Conservation (phyloP, 2,888 invertebrate species). For the Choristoneura rosaceana region DNA sequence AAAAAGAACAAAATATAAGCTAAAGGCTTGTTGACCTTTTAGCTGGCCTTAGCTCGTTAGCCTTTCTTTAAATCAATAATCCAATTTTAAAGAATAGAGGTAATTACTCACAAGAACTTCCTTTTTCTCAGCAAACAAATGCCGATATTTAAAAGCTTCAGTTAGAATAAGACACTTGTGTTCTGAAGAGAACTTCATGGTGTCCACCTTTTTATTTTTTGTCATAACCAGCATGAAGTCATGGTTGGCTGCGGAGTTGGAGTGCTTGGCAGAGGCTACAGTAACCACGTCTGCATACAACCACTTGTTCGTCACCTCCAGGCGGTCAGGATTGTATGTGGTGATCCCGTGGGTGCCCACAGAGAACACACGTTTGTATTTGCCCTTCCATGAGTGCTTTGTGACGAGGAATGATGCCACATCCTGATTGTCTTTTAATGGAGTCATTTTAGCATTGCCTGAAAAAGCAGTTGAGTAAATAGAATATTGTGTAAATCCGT, state of each 20-base stretch:
- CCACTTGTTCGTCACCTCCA: slow-evolving; percentile 95
- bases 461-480: slow-evolving; percentile 43
- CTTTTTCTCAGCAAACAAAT: slow-evolving; percentile 92
- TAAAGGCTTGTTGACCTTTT: no score
- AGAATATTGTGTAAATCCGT: not conserved
- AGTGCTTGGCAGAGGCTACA: slow-evolving; percentile 86
- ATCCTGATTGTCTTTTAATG: slow-evolving; percentile 97
- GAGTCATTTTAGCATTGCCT: slow-evolving; percentile 90
- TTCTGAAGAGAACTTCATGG: slow-evolving; percentile 98
- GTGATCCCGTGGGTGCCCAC: slow-evolving; percentile 98
- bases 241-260: slow-evolving; percentile 83
- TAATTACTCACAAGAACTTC: slow-evolving; percentile 88
- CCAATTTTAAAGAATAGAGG: not conserved
- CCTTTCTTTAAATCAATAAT: no score
- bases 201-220: slow-evolving; percentile 95
- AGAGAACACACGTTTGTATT: slow-evolving; percentile 99
- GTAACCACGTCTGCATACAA: slow-evolving; percentile 92
- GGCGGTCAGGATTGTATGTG: slow-evolving; percentile 93
- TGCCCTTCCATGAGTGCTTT: slow-evolving; percentile 99
- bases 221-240: slow-evolving; percentile 94
- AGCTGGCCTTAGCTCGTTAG: no score
- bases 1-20: slow-evolving; percentile 33
- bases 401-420: slow-evolving; percentile 98
- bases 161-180: slow-evolving; percentile 96
- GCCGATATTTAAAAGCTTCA: slow-evolving; percentile 93